Evolutionary conservation across 2,888 invertebrate species (phyloP), one percentile per base, ranked within the genome.

Genomic region (Drosophila nigricruria): DNA sequence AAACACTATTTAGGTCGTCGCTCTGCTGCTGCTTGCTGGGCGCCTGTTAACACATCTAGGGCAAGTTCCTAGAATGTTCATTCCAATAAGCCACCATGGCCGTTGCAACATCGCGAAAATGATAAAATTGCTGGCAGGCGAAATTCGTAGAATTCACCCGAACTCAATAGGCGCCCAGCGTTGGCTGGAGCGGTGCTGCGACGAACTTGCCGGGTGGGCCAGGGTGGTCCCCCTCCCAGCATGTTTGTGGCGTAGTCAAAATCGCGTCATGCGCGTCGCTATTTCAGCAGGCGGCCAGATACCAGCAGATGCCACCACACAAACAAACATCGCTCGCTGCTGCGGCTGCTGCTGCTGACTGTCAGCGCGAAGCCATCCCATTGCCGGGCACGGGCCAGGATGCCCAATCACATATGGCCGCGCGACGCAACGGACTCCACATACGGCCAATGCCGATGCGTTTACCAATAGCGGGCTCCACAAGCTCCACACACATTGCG

Each of bases 71-170:
- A 92, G 92, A 92, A 92, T 92, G 91, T 90, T 86, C 82, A 88
- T 88, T 89, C 89, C 90, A 88, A 81, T 89, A 80, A 81, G 89
- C 80, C 76, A 79, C 85, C 75, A 75, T 69, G 65, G 69, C 79
- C 82, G 32, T 81, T 81, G 82, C 76, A 74, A 81, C 84, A 83
- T 73, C 80, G 77, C 77, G 69, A 70, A 87, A 77, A 70, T 79
- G 71, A 69, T 66, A 52, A 73, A 64, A 66, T 70, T 64, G 73
- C 59, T 74, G 78, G 56, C 79, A 76, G 57, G 67, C 82, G 73
- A 84, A 85, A 85, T 89, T 91, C 93, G 91, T 93, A 93, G 93
- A 93, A 92, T 92, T 91, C 92, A 92, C 92, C 93, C 93, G 93
- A 90, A 91, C 84, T 77, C 72, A 91, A 81, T 81, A 91, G 92